A percentile compares a stretch with the other conserved stretches of the same genome.
phyloP scores from a whole-genome alignment of 2,797 vertebrate species.

The Nyctibius grandis region DNA sequence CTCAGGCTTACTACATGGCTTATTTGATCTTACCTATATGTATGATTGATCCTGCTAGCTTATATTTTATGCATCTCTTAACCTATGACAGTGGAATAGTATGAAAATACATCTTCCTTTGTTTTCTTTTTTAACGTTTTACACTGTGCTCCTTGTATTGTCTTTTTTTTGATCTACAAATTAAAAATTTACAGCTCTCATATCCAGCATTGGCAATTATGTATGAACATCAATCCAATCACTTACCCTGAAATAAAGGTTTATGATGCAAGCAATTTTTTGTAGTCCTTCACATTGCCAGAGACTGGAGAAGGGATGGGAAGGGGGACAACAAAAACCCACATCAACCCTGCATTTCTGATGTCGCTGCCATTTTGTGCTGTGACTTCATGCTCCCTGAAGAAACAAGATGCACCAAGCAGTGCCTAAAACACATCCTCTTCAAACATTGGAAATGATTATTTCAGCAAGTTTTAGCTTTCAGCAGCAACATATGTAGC shows the following conservation, averaged over 20 bases:
- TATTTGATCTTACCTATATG: constrained; percentile 8
- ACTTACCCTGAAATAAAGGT: constrained; percentile 25
- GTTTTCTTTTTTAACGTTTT: background rate
- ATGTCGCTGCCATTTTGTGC: constrained; percentile 4
- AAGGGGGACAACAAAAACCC: background rate
- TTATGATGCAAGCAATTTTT: constrained; percentile 10
- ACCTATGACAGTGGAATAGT: background rate
- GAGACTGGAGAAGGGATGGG: background rate
- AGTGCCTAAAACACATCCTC: constrained; percentile 39
- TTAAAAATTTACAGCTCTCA: background rate
- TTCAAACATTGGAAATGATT: constrained; percentile 58
- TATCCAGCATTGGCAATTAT: background rate
- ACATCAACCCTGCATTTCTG: background rate
- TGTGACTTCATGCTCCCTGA: constrained; percentile 46
- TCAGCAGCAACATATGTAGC: constrained; percentile 62
- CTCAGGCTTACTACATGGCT: background rate
- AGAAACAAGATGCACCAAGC: constrained; percentile 58
- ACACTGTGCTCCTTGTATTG: background rate
- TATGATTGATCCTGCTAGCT: background rate
- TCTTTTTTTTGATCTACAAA: background rate
- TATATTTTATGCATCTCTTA: background rate
- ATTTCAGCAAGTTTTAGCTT: constrained; percentile 72
- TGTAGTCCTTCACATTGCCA: background rate
- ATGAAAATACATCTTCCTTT: background rate
- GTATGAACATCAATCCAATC: background rate